phyloP scores from a whole-genome alignment of 1,140 invertebrate species.

The Camponotus pennsylvanicus region DNA sequence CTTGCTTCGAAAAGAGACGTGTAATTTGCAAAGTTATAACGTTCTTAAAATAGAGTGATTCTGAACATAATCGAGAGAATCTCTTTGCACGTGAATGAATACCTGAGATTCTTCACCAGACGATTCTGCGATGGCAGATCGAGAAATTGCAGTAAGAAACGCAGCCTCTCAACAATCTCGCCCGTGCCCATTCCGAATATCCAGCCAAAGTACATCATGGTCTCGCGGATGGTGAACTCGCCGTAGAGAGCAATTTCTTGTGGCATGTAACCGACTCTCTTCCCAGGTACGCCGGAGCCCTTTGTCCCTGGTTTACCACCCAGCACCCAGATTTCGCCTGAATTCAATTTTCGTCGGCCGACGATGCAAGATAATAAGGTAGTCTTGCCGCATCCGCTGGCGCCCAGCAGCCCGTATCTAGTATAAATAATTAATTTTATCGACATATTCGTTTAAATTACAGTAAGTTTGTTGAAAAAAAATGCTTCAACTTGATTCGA shows the following conservation, averaged over 20 bases:
- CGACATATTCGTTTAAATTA: neutral
- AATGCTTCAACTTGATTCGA: neutral
- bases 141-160: constrained; percentile 96
- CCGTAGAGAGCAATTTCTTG: constrained; percentile 97
- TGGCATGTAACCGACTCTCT: constrained; percentile 94
- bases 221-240: constrained; percentile 98
- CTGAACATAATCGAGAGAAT: neutral
- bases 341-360: constrained; percentile 92
- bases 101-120: constrained; percentile 96
- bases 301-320: constrained; percentile 93
- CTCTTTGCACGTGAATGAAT: neutral
- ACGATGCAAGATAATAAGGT: constrained; percentile 96
- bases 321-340: constrained; percentile 94
- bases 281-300: constrained; percentile 95
- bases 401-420: constrained; percentile 95
- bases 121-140: constrained; percentile 94
- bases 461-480: too few relatives aligned
- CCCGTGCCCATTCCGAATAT: constrained; percentile 95
- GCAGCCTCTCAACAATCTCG: constrained; percentile 93
- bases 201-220: constrained; percentile 98
- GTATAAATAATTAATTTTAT: constrained; percentile 52
- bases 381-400: constrained; percentile 94
- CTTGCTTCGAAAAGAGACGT: too few relatives aligned
- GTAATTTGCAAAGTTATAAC: too few relatives aligned
- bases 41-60: neutral